These are phyloP conservation scores for Scaptomyza reducta DNA, from an alignment of 2,888 invertebrate genomes.

Conservation along the genomic window DNA sequence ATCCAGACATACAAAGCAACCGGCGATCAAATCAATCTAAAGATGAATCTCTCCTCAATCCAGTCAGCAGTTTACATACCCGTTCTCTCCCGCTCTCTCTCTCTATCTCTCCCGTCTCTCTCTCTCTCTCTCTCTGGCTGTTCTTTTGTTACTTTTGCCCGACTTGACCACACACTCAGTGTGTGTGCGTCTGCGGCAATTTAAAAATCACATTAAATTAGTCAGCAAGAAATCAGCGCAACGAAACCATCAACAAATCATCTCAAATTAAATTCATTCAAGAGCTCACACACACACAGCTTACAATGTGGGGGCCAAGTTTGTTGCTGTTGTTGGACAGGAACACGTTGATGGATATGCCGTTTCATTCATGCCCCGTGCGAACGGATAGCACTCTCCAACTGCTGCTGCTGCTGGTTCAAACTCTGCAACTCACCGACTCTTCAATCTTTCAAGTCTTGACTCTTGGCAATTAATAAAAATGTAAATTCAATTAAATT, in stretches of 20 bases:
- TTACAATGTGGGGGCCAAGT: constrained; percentile 13
- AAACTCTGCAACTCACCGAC: constrained; percentile 12
- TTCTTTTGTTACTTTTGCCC: constrained; percentile 1
- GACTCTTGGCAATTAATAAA: constrained; percentile 80
- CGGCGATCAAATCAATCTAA: too few species aligned
- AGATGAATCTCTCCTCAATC: constrained; percentile 22
- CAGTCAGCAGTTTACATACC: constrained; percentile 17
- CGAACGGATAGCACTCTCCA: constrained; percentile 53
- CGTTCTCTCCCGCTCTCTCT: too few species aligned
- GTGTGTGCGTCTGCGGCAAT: constrained; percentile 62
- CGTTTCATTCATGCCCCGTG: constrained; percentile 61
- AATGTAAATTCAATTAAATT: constrained; percentile 84
- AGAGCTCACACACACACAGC: constrained; percentile 32
- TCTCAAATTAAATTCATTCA: constrained; percentile 80
- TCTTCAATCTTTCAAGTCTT: constrained; percentile 1
- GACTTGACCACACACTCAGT: constrained; percentile 60
- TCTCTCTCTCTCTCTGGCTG: not conserved
- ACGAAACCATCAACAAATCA: constrained; percentile 80
- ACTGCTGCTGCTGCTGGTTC: not conserved
- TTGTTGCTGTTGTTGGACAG: not conserved
- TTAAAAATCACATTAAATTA: constrained; percentile 81
- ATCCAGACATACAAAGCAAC: too few species aligned
- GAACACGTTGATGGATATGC: constrained; percentile 3
- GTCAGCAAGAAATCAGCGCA: constrained; percentile 81
- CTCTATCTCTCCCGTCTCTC: not conserved